A percentile compares a stretch with the other conserved stretches of the same genome.
phyloP scores from a whole-genome alignment of 2,797 vertebrate genomes.

The Serranus cabrilla region DNA sequence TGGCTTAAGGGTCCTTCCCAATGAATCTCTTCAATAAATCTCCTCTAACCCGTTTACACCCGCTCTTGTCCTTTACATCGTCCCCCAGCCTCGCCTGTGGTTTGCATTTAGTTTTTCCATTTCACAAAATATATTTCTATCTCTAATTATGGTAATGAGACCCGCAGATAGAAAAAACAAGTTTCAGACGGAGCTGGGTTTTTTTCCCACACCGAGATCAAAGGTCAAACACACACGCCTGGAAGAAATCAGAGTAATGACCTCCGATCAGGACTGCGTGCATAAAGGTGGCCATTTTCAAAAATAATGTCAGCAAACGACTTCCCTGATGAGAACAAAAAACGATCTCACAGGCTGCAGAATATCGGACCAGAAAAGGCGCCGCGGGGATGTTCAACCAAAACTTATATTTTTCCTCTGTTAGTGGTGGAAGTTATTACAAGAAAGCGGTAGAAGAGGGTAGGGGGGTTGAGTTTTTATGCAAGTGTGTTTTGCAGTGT shows the following conservation, averaged over 20 bases:
- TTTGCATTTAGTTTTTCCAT: conserved; percentile 41
- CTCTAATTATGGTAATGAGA: conserved; percentile 73
- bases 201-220: conserved; percentile 47
- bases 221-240: conserved; percentile 61
- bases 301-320: conserved; percentile 22
- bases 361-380: conserved; percentile 35
- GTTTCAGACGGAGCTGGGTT: conserved; percentile 11
- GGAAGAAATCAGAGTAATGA: conserved; percentile 39
- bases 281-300: conserved; percentile 32
- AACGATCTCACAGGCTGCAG: conserved; percentile 32
- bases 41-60: conserved; percentile 43
- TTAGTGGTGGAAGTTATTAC: conserved; percentile 63
- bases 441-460: conserved; percentile 48
- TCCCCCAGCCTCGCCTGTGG: conserved; percentile 44
- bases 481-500: conserved; percentile 55
- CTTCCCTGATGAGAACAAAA: conserved; percentile 40
- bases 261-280: conserved; percentile 40
- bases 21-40: conserved; percentile 38
- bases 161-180: conserved; percentile 19
- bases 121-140: conserved; percentile 44
- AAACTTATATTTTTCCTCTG: conserved; percentile 59
- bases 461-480: conserved; percentile 41
- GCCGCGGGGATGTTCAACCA: conserved; percentile 54
- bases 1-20: conserved; percentile 60
- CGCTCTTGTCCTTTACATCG: conserved; percentile 53